Evolutionary conservation across 2,888 invertebrate species (phyloP), one percentile per base, ranked within the genome.

Genomic region (Epirrhoe alternata): DNA sequence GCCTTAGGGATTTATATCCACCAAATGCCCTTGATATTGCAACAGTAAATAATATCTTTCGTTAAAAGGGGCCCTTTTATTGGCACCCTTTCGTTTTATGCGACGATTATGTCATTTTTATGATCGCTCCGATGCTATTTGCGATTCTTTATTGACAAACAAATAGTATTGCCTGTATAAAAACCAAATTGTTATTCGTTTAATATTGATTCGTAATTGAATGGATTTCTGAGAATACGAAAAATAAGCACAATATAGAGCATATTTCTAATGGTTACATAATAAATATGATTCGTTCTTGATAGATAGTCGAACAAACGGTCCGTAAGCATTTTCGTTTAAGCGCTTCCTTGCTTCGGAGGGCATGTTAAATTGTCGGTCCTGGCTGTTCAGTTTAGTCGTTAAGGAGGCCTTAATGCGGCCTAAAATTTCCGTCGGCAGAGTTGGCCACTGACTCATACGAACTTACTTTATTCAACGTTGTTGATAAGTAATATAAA

Each of bases 81-180:
- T 84, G 88, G 86, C 83, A 89, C 87, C 90, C 90, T 88, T 90
- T 87, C 88, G 74, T 86, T 90, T 89, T 88, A 89, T 88, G 82
- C 82, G 79, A 80, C 86, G 88, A 88, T 90, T 89, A 89, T 88
- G 86, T 88, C 88, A 87, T 83, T 89, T 91, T 91, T 91, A 91
- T 86, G 87, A 82, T 75, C 80, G 78, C 78, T 86, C 78, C 78
- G 75, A 81, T 77, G 82, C 79, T 84, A 85, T 86, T 86, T 85
- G 80, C 82, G 82, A 79, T 83, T 84, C 86, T 85, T 88, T 87
- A 88, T 88, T 83, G 85, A 81, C 82, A 85, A 86, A 85, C 84
- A 86, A 86, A 86, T 83, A 81, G 81, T 81, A 84, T 80, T 71
- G 71, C 61, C 65, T 76, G 74, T 73, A 77, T 78, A 77, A 78